phyloP scores from a whole-genome alignment of 2,113 vertebrate genomes.

The Pterophyllum scalare region DNA sequence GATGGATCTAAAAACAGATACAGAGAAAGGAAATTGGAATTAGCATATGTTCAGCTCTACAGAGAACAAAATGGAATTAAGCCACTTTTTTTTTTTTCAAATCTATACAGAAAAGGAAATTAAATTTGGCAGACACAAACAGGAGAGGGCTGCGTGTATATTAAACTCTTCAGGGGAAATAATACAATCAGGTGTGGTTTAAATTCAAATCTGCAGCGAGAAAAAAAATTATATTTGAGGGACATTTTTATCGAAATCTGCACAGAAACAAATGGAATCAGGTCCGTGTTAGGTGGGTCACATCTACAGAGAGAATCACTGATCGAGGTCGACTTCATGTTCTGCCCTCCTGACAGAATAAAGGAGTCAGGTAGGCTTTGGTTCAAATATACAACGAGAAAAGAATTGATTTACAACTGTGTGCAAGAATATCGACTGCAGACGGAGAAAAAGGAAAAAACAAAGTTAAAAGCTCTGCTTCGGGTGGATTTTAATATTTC shows the following conservation, averaged over 20 bases:
- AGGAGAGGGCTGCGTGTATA: neutral
- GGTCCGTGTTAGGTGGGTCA: slow-evolving; percentile 16
- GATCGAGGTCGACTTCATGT: slow-evolving; percentile 29
- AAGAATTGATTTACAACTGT: neutral
- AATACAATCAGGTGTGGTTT: neutral
- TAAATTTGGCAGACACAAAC: slow-evolving; percentile 17
- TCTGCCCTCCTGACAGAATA: slow-evolving; percentile 9
- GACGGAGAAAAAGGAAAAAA: neutral
- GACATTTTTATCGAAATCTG: neutral
- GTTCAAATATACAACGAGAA: slow-evolving; percentile 8
- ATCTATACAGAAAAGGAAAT: slow-evolving; percentile 27
- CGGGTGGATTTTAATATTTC: neutral
- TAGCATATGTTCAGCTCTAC: neutral
- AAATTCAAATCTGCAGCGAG: slow-evolving; percentile 20
- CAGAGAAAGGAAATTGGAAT: slow-evolving; percentile 9
- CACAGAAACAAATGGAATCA: slow-evolving; percentile 15
- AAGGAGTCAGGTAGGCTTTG: neutral
- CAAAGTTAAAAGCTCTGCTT: neutral
- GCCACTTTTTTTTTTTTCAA: neutral
- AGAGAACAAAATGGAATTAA: slow-evolving; percentile 13
- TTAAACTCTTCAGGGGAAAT: slow-evolving; percentile 9
- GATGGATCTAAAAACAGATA: slow-evolving; percentile 14
- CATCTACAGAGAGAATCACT: neutral
- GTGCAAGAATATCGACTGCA: neutral
- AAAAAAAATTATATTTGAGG: neutral